Evolutionary conservation across 2,888 invertebrate species (phyloP), one percentile per base, ranked within the genome.

Genomic region (Norana najaformis): DNA sequence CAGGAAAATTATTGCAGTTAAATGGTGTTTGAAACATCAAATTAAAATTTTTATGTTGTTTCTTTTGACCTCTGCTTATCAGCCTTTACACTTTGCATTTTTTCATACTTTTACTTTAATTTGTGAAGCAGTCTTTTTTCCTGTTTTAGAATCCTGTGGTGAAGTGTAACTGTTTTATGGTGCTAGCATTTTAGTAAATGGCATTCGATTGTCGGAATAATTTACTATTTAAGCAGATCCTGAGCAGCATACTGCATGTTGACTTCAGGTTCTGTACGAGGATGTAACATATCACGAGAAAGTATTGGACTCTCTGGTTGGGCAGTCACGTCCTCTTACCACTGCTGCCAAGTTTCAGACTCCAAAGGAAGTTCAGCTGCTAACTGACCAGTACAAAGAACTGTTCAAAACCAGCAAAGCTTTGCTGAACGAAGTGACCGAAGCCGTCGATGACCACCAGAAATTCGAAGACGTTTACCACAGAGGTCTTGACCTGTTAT

Each of bases 371-470:
- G 93, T 92, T 93, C 94, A 2, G 92, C 92, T 23, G 93, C 93
- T 90, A 92, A 93, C 30, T 92, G 93, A 91, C 36, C 94, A 93
- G 91, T 94, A 94, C 91, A 91, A 90, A 47, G 92, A 92, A 69
- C 92, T 94, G 83, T 93, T 94, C 91, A 91, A 91, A 39, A 39
- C 35, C 16, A 90, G 90, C 89, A 83, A 89, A 47, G 88, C 38
- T 94, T 96, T 98, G 3, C 95, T 98, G 92, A 96, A 97, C 90
- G 97, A 97, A 94, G 96, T 98, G 90, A 97, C 98, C 93, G 96
- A 96, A 90, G 97, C 97, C 94, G 97, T 98, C 0, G 97, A 97
- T 92, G 97, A 97, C 93, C 98, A 98, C 94, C 97, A 96, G 94
- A 96, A 97, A 91, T 96, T 97, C 90, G 97, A 97, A 92, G 96